Percentiles rank a stretch among this genome's conserved stretches.
Evolutionary conservation across 2,113 vertebrate genomes (phyloP).

Genomic region (Microcebus tavaratra): DNA sequence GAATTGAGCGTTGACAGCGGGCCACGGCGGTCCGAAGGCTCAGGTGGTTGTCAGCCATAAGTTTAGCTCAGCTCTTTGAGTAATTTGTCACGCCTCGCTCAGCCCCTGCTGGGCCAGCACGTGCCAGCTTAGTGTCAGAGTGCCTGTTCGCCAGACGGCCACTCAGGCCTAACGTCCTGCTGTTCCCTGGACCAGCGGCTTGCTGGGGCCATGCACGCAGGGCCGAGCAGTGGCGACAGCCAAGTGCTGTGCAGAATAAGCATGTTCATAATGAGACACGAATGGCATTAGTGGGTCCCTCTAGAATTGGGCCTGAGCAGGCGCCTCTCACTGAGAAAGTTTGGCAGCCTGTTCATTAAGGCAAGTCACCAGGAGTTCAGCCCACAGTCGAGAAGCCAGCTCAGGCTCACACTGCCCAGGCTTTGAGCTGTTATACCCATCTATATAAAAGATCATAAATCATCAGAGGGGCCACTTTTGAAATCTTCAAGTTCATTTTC

Average conservation of each 20-base stretch:
- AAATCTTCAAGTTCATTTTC: conserved; percentile 44
- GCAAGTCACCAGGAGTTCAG: conserved; percentile 86
- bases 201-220: conserved; percentile 85
- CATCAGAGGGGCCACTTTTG: conserved; percentile 61
- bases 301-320: conserved; percentile 85
- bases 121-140: conserved; percentile 91
- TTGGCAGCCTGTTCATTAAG: conserved; percentile 90
- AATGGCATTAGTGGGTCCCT: conserved; percentile 89
- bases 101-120: conserved; percentile 95
- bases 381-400: conserved; percentile 75
- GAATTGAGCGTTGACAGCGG: conserved; percentile 81
- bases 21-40: conserved; percentile 86
- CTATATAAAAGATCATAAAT: not conserved
- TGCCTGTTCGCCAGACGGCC: conserved; percentile 91
- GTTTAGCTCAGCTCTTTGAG: conserved; percentile 93
- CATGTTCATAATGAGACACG: conserved; percentile 89
- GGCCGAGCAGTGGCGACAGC: conserved; percentile 86
- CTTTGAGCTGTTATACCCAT: conserved; percentile 11
- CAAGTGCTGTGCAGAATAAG: conserved; percentile 87
- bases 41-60: conserved; percentile 93
- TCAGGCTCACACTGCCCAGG: conserved; percentile 49
- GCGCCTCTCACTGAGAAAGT: conserved; percentile 83
- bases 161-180: conserved; percentile 88
- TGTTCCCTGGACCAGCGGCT: conserved; percentile 84
- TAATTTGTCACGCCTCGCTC: conserved; percentile 95